Conservation (phyloP, 2,797 vertebrate genomes). For the Diceros bicornis region DNA sequence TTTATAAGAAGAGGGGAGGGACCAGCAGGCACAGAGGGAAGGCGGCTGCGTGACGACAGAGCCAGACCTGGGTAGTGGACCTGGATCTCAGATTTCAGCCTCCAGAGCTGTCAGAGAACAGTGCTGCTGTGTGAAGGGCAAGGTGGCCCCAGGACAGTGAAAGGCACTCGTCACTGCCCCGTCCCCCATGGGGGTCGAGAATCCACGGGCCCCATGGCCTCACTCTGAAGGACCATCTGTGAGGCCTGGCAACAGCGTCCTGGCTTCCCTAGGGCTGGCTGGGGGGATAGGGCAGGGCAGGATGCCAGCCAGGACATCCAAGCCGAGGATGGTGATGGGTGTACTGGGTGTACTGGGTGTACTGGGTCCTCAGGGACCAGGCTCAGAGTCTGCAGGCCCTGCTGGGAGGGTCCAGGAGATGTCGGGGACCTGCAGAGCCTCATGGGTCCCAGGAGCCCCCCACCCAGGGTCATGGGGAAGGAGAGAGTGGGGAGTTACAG, state of each 20-base stretch:
- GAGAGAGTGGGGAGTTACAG: not conserved
- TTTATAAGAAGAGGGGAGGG: not conserved
- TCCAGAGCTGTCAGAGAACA: not conserved
- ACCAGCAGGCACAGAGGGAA: not conserved
- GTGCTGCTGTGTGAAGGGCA: not conserved
- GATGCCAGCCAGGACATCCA: not conserved
- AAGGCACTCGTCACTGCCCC: not conserved
- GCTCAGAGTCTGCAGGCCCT: not conserved
- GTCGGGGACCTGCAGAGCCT: not conserved
- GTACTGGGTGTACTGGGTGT: too few relatives aligned
- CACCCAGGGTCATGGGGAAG: fast-evolving
- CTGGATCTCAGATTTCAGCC: not conserved
- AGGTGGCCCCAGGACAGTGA: not conserved
- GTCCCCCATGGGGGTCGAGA: not conserved
- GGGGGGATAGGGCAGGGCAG: fast-evolving
- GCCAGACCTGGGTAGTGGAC: not conserved
- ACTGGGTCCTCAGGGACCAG: fast-evolving
- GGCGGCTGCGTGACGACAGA: not conserved
- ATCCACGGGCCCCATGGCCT: not conserved
- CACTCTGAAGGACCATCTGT: not conserved
- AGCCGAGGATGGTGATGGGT: fast-evolving
- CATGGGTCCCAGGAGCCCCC: not conserved
- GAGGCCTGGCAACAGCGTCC: not conserved
- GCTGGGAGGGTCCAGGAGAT: not conserved
- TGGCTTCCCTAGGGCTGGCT: not conserved